These are phyloP conservation scores for Oreocharis arfaki DNA, from an alignment of 2,113 vertebrate genomes.

Conservation along the genomic window DNA sequence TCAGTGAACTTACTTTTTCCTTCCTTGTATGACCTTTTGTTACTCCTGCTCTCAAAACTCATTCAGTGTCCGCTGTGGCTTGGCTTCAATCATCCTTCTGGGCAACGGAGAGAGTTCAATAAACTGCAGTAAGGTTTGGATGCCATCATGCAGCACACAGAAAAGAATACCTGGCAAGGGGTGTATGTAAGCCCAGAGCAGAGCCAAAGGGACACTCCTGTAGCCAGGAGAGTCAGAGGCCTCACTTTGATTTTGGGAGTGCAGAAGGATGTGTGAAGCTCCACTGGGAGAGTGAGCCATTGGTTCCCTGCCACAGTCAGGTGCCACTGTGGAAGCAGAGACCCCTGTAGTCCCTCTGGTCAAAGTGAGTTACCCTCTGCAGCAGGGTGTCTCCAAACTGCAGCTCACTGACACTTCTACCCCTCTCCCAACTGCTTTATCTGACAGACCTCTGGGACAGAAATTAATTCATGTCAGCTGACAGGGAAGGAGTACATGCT, in stretches of 20 bases:
- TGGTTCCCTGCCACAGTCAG: background rate
- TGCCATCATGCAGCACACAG: background rate
- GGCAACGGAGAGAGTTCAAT: background rate
- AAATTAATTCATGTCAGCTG: background rate
- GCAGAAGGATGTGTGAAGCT: fast-evolving
- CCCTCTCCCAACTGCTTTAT: background rate
- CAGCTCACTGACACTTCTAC: background rate
- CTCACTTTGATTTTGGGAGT: background rate
- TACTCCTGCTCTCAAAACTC: background rate
- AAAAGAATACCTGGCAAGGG: background rate
- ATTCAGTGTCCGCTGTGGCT: background rate
- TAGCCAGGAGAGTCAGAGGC: background rate
- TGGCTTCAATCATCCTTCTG: background rate
- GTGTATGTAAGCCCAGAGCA: background rate
- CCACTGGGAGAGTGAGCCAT: fast-evolving
- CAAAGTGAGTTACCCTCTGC: background rate
- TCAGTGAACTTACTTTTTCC: background rate
- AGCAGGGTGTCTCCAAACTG: background rate
- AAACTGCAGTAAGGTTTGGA: background rate
- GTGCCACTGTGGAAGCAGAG: background rate
- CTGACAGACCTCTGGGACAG: background rate
- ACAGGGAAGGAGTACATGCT: background rate
- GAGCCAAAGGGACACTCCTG: background rate
- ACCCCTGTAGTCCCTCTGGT: background rate
- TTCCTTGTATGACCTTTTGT: background rate